Evolutionary conservation across 2,797 vertebrate genomes (phyloP).

Genomic region (Sebastes kiyomatsui): DNA sequence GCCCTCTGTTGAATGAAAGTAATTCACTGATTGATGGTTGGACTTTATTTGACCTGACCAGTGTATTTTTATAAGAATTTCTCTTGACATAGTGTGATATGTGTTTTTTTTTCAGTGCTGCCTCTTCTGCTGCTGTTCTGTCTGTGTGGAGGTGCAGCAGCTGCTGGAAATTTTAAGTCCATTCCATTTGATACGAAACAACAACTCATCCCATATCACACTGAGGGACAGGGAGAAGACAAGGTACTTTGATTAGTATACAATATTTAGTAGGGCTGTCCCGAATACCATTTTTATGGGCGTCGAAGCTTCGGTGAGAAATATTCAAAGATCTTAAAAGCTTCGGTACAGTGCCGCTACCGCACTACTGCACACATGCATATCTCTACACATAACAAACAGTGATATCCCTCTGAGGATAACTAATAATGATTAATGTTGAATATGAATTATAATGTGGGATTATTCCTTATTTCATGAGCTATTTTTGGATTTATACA

Average conservation of each 20-base stretch:
- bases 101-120: slow-evolving; percentile 81
- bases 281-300: no score
- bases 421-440: no score
- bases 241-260: slow-evolving; percentile 77
- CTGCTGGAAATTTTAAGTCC: slow-evolving; percentile 77
- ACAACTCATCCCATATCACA: slow-evolving; percentile 89
- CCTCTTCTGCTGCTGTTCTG: slow-evolving; percentile 91
- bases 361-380: no score
- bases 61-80: neutral
- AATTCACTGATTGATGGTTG: neutral
- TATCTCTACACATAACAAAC: no score
- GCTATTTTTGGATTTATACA: no score
- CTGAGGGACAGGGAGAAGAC: slow-evolving; percentile 91
- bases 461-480: no score
- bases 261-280: neutral
- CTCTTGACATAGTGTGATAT: neutral
- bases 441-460: no score
- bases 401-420: no score
- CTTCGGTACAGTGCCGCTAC: no score
- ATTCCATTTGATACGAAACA: slow-evolving; percentile 82
- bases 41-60: neutral
- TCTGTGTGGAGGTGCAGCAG: slow-evolving; percentile 78
- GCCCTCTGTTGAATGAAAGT: neutral
- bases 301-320: no score
- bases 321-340: no score